A percentile compares a stretch with the other conserved stretches of the same genome.
phyloP scores from a whole-genome alignment of 92 coral and sea anemone genomes.

The Epizoanthus stellaris region DNA sequence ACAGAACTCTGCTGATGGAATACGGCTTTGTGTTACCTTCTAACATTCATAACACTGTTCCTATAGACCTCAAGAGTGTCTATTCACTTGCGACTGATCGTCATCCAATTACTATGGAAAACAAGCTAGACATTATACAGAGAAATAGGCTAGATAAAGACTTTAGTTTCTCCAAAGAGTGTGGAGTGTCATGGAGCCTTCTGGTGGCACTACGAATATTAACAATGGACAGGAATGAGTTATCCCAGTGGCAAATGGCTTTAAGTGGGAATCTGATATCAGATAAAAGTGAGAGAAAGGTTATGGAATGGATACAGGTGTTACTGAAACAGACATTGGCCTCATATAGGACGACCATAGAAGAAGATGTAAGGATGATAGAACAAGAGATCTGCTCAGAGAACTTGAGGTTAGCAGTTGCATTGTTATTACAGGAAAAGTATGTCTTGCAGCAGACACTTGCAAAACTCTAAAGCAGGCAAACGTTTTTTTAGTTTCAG shows the following conservation, averaged over 20 bases:
- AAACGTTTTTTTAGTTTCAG: neutral
- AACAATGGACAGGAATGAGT: constrained; percentile 60
- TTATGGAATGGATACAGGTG: constrained; percentile 50
- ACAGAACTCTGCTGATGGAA: constrained; percentile 80
- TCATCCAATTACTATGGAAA: constrained; percentile 24
- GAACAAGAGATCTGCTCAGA: constrained; percentile 9
- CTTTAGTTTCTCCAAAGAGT: constrained; percentile 60
- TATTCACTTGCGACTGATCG: constrained; percentile 45
- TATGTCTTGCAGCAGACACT: constrained; percentile 58
- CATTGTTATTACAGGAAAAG: constrained; percentile 73
- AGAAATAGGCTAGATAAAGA: constrained; percentile 67
- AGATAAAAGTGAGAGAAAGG: constrained; percentile 36
- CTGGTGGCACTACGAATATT: constrained; percentile 68
- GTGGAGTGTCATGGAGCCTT: constrained; percentile 87
- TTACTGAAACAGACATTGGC: constrained; percentile 55
- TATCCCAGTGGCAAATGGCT: constrained; percentile 59
- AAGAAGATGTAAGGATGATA: constrained; percentile 1
- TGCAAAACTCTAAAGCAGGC: neutral
- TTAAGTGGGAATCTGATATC: constrained; percentile 46
- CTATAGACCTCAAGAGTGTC: constrained; percentile 45
- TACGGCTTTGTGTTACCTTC: constrained; percentile 90
- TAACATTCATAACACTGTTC: constrained; percentile 69
- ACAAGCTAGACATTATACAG: constrained; percentile 60
- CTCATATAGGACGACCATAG: constrained; percentile 27
- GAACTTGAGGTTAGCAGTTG: constrained; percentile 55